Percentiles rank a stretch among this genome's conserved stretches.
Conservation (phyloP, 2,797 vertebrate genomes). For the Orientallactaga sibirica region DNA sequence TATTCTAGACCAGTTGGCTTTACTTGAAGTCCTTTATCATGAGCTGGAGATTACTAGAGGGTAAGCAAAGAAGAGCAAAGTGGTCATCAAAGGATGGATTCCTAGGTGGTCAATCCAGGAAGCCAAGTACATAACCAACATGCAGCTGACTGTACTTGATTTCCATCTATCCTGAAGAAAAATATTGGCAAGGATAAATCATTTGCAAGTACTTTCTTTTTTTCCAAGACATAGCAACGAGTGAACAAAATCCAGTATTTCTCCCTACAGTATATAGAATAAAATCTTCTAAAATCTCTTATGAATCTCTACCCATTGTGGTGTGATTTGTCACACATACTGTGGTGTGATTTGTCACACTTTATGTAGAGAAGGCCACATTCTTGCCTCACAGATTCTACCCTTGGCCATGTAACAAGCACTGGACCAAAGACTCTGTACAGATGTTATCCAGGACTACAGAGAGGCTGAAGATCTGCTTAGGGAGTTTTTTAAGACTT, state of each 20-base stretch:
- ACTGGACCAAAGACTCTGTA: neutral
- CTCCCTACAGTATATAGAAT: neutral
- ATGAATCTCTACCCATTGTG: neutral
- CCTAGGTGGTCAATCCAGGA: neutral
- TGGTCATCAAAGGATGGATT: neutral
- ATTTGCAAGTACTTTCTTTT: neutral
- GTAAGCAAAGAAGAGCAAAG: neutral
- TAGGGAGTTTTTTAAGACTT: neutral
- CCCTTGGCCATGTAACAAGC: neutral
- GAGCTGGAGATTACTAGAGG: neutral
- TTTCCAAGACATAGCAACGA: neutral
- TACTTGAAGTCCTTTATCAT: neutral
- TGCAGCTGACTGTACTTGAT: neutral
- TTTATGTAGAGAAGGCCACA: neutral
- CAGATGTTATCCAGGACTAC: neutral
- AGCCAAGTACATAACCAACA: neutral
- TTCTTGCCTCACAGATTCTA: neutral
- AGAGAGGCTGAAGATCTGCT: neutral
- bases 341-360: too few relatives aligned
- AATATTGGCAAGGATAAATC: neutral
- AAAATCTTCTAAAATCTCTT: neutral
- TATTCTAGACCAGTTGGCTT: neutral
- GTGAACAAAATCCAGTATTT: neutral
- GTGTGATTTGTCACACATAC: too few relatives aligned
- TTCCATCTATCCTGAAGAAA: neutral